Conservation (phyloP, 2,113 vertebrate genomes). For the Lates calcarifer region DNA sequence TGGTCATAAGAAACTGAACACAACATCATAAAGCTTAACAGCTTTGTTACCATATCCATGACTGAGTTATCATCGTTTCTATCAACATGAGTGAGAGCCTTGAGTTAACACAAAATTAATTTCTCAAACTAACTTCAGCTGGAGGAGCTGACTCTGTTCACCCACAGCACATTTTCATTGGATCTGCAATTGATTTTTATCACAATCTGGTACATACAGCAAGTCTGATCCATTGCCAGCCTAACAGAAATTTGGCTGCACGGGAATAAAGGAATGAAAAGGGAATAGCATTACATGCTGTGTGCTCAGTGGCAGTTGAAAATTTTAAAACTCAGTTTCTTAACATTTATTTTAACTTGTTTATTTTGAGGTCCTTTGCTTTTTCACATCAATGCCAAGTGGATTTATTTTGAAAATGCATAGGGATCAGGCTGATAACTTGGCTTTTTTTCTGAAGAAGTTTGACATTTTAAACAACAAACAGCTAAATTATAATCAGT, state of each 20-base stretch:
- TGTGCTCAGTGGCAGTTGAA: not conserved
- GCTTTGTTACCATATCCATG: not conserved
- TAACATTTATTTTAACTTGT: not conserved
- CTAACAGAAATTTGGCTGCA: constrained; percentile 11
- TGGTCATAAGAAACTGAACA: constrained; percentile 24
- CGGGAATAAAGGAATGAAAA: not conserved
- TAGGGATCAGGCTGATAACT: not conserved
- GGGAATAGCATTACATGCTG: not conserved
- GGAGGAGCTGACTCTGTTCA: not conserved
- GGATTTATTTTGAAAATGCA: not conserved
- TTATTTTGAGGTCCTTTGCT: not conserved
- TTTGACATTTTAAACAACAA: not conserved
- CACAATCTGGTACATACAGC: constrained; percentile 3
- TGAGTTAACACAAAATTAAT: constrained; percentile 7
- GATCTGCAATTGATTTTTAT: not conserved
- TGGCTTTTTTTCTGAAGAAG: not conserved
- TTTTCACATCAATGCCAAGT: not conserved
- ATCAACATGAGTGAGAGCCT: not conserved
- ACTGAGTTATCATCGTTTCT: constrained; percentile 1
- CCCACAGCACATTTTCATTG: constrained; percentile 5
- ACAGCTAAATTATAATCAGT: not conserved
- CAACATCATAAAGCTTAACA: constrained; percentile 5
- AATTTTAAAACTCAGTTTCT: not conserved
- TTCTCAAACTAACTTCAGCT: not conserved
- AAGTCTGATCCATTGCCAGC: not conserved